A percentile compares a stretch with the other conserved stretches of the same genome.
Evolutionary conservation across 2,797 vertebrate species (phyloP).

Genomic region (Chelonia mydas): DNA sequence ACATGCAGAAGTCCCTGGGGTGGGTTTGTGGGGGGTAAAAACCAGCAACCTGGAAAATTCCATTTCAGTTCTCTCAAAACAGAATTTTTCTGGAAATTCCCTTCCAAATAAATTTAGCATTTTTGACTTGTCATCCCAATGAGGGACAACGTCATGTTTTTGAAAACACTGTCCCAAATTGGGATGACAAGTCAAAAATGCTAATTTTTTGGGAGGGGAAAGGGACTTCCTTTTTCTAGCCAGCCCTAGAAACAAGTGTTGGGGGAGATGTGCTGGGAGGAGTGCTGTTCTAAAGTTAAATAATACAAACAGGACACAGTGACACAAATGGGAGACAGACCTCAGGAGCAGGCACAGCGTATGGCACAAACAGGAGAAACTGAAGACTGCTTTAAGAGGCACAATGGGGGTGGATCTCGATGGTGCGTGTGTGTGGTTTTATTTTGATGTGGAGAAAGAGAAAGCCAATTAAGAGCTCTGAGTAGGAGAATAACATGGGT

Average conservation of each 20-base stretch:
- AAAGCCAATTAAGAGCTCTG: not conserved
- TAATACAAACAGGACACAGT: not conserved
- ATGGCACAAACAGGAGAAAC: not conserved
- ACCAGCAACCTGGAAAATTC: not conserved
- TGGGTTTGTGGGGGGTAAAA: too few species aligned
- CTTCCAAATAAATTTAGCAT: not conserved
- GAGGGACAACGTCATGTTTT: too few species aligned
- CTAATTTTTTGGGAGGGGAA: not conserved
- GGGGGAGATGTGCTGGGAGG: not conserved
- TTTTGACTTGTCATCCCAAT: too few species aligned
- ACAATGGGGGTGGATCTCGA: not conserved
- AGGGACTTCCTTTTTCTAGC: not conserved
- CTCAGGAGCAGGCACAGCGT: not conserved
- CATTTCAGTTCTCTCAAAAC: not conserved
- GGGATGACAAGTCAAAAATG: not conserved
- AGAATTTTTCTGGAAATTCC: not conserved
- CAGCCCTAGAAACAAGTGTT: not conserved
- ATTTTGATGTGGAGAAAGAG: not conserved
- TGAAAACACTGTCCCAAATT: too few species aligned
- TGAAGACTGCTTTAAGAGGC: not conserved
- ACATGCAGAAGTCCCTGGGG: too few species aligned
- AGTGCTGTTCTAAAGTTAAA: conserved; percentile 25
- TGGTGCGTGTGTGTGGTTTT: not conserved
- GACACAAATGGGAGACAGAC: not conserved
- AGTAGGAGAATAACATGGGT: not conserved